Conservation (phyloP, 2,888 invertebrate genomes). For the Sipunculus nudus region DNA sequence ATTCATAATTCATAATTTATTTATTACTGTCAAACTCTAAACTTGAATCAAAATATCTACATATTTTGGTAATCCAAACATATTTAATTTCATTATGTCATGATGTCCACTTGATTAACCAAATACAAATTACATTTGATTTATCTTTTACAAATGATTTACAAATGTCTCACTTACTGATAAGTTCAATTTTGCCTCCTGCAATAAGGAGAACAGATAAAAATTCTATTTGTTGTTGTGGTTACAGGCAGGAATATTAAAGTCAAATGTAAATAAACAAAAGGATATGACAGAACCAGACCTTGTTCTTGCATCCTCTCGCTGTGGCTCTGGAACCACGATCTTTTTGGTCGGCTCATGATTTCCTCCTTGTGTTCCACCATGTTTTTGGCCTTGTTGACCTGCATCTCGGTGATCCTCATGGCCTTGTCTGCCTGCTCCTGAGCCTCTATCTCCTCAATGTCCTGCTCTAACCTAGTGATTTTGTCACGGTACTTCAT, state of each 20-base stretch:
- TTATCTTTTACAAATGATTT: too few relatives aligned
- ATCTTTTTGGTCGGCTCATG: conserved; percentile 48
- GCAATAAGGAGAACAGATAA: too few relatives aligned
- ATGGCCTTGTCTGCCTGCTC: conserved; percentile 85
- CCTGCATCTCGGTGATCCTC: conserved; percentile 85
- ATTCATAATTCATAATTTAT: too few relatives aligned
- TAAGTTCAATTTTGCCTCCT: too few relatives aligned
- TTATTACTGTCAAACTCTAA: too few relatives aligned
- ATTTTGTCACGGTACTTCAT: conserved; percentile 84
- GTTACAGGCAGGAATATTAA: conserved; percentile 2
- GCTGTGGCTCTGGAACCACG: conserved; percentile 87
- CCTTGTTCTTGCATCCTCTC: conserved; percentile 76
- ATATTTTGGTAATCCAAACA: too few relatives aligned
- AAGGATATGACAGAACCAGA: conserved; percentile 14
- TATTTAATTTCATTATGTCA: too few relatives aligned
- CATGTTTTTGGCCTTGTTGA: conserved; percentile 76
- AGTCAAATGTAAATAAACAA: conserved; percentile 1
- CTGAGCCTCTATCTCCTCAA: conserved; percentile 79
- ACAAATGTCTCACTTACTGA: too few relatives aligned
- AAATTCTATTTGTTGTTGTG: not conserved
- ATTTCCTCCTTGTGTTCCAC: conserved; percentile 69
- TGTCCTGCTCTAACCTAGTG: conserved; percentile 78
- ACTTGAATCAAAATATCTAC: too few relatives aligned
- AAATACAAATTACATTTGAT: too few relatives aligned
- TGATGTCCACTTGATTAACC: too few relatives aligned